Percentiles rank a stretch among this genome's conserved stretches.
phyloP scores from a whole-genome alignment of 2,888 invertebrate genomes.

The Mayetiola destructor region DNA sequence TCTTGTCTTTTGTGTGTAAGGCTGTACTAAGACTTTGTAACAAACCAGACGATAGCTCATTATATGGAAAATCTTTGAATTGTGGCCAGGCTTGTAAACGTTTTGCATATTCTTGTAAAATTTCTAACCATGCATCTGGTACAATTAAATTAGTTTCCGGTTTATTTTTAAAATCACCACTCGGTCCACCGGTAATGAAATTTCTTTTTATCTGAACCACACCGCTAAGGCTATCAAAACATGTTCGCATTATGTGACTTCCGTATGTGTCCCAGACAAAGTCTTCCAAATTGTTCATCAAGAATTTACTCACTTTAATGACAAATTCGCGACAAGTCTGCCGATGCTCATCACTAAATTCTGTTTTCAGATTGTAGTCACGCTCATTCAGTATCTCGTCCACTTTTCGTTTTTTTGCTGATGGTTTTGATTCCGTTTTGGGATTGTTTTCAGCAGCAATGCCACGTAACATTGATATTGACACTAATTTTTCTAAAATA shows the following conservation, averaged over 20 bases:
- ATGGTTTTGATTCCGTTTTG: conserved; percentile 23
- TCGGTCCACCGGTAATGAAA: conserved; percentile 16
- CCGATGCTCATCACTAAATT: conserved; percentile 38
- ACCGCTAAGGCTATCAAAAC: conserved; percentile 54
- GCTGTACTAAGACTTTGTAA: conserved; percentile 45
- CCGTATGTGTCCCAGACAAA: conserved; percentile 65
- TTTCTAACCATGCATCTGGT: conserved; percentile 44
- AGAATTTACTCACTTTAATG: conserved; percentile 55
- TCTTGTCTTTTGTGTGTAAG: conserved; percentile 44
- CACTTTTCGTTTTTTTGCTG: conserved; percentile 25
- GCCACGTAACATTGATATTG: conserved; percentile 30
- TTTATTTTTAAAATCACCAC: conserved; percentile 31
- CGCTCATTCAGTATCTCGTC: conserved; percentile 25
- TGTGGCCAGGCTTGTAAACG: conserved; percentile 61
- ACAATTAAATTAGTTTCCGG: conserved; percentile 32
- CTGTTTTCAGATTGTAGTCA: conserved; percentile 26
- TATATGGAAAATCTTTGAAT: conserved; percentile 53
- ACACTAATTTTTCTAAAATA: conserved; percentile 53
- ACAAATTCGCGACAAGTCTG: conserved; percentile 48
- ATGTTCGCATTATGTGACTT: conserved; percentile 59
- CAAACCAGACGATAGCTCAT: conserved; percentile 55
- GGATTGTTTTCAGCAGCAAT: conserved; percentile 20
- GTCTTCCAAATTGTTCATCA: conserved; percentile 72
- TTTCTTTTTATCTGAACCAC: conserved; percentile 41
- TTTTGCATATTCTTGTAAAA: conserved; percentile 48